These are phyloP conservation scores for Euwallacea fornicatus DNA, from an alignment of 1,140 invertebrate genomes.

Conservation along the genomic window DNA sequence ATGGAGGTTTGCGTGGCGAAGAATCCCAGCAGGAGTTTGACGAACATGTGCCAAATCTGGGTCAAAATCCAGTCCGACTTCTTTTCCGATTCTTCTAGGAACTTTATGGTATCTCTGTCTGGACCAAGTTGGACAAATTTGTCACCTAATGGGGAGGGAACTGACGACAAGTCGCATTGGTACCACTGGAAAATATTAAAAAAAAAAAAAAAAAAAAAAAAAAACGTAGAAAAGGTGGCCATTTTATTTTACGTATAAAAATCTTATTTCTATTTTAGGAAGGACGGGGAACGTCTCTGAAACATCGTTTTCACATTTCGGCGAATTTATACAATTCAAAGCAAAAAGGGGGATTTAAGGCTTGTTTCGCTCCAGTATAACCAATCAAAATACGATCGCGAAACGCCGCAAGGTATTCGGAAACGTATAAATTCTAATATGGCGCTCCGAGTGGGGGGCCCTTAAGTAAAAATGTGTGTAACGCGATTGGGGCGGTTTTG, in stretches of 20 bases:
- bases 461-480: conserved; percentile 55
- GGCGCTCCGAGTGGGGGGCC: conserved; percentile 38
- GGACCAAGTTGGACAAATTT: conserved; percentile 66
- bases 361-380: conserved; percentile 37
- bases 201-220: too few relatives aligned
- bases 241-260: too few relatives aligned
- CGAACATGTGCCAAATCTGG: conserved; percentile 74
- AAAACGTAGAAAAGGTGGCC: too few relatives aligned
- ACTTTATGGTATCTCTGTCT: conserved; percentile 71
- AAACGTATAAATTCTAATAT: conserved; percentile 53
- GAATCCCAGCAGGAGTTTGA: conserved; percentile 67
- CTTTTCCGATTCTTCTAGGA: conserved; percentile 69
- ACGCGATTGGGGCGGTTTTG: conserved; percentile 51
- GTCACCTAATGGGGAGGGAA: conserved; percentile 54
- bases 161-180: conserved; percentile 56
- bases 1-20: conserved; percentile 84
- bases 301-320: conserved; percentile 31
- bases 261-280: neutral
- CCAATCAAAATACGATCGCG: conserved; percentile 52
- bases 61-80: conserved; percentile 76
- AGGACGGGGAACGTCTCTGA: neutral
- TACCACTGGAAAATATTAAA: conserved; percentile 73
- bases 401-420: conserved; percentile 50
- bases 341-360: conserved; percentile 25
- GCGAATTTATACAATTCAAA: conserved; percentile 20